phyloP scores from a whole-genome alignment of 92 coral and sea anemone species.

The Siderastrea radians region DNA sequence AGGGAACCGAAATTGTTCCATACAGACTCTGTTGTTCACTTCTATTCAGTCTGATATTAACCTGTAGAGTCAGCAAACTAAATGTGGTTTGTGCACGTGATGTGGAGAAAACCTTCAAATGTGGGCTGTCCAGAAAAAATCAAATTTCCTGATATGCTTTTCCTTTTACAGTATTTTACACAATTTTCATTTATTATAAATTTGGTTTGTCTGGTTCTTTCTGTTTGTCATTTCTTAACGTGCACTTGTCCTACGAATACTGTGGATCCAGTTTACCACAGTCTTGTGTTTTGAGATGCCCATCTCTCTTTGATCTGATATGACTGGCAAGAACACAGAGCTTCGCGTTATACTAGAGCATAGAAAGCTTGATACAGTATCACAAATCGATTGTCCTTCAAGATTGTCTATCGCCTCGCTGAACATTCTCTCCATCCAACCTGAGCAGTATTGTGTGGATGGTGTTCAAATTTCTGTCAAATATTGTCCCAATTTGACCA shows the following conservation, averaged over 20 bases:
- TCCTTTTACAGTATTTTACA: not conserved
- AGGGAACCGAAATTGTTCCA: no score
- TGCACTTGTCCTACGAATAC: not conserved
- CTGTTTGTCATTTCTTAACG: not conserved
- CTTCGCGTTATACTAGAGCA: conserved; percentile 22
- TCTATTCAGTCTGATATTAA: no score
- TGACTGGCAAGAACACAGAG: not conserved
- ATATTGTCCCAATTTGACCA: not conserved
- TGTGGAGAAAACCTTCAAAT: no score
- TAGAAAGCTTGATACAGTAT: conserved; percentile 29
- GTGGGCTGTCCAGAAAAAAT: no score
- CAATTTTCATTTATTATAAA: no score
- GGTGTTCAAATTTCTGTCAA: not conserved
- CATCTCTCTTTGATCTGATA: not conserved
- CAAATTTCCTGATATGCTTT: no score
- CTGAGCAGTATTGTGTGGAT: not conserved
- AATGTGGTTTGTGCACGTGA: no score
- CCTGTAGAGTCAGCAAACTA: no score
- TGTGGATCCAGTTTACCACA: conserved; percentile 24
- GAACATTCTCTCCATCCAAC: not conserved
- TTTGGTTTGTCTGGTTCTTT: no score
- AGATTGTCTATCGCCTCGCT: not conserved
- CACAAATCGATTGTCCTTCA: conserved; percentile 38
- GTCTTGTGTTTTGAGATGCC: conserved; percentile 13
- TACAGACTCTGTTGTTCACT: no score